Conservation (phyloP, 2,888 invertebrate species). For the Petrolisthes cinctipes region DNA sequence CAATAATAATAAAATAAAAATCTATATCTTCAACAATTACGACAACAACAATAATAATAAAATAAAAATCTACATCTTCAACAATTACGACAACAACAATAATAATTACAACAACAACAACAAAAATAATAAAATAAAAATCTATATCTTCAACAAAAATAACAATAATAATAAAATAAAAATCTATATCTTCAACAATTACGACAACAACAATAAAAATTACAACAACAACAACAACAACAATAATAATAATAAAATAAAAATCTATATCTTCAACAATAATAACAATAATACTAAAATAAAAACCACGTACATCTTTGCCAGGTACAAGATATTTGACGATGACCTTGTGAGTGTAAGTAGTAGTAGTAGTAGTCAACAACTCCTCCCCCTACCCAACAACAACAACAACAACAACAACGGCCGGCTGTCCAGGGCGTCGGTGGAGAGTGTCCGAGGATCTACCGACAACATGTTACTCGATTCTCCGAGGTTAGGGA, state of each 20-base stretch:
- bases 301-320: background rate
- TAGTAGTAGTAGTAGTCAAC: too few species aligned
- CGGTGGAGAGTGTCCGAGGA: conserved; percentile 62
- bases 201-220: too few species aligned
- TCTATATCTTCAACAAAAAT: too few species aligned
- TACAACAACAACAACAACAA: background rate
- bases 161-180: background rate
- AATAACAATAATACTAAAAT: background rate
- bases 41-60: background rate
- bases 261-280: too few species aligned
- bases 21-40: too few species aligned
- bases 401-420: too few species aligned
- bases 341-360: conserved; percentile 59
- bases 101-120: too few species aligned
- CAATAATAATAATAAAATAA: background rate
- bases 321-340: conserved; percentile 60
- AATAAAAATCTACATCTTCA: background rate
- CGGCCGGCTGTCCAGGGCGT: conserved; percentile 60
- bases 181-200: too few species aligned
- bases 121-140: too few species aligned
- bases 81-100: too few species aligned
- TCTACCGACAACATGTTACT: conserved; percentile 59
- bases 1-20: background rate
- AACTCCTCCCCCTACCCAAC: too few species aligned
- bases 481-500: conserved; percentile 45